These are phyloP conservation scores for Bemisia tabaci DNA, from an alignment of 1,140 invertebrate genomes.

Conservation along the genomic window DNA sequence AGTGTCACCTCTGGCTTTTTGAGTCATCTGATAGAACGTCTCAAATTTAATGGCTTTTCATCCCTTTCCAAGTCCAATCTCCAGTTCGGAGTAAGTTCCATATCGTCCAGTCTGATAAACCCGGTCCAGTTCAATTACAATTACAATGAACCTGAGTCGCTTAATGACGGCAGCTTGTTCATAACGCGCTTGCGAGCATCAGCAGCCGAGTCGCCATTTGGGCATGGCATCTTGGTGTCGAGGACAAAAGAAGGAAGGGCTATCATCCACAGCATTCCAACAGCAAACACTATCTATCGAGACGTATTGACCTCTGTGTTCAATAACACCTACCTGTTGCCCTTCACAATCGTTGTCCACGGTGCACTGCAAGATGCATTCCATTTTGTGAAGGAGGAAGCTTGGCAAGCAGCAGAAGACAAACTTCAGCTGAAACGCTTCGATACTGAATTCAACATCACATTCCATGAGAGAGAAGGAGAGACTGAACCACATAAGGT, in stretches of 20 bases:
- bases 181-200: constrained; percentile 15
- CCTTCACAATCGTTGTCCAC: constrained; percentile 78
- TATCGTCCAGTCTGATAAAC: not conserved
- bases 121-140: not conserved
- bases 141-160: not conserved
- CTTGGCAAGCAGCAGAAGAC: constrained; percentile 75
- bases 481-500: constrained; percentile 26
- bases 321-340: constrained; percentile 75
- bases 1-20: constrained; percentile 63
- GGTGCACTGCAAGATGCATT: constrained; percentile 76
- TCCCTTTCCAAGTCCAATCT: constrained; percentile 14
- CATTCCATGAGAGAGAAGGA: constrained; percentile 73
- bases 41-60: constrained; percentile 50
- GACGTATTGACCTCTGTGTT: constrained; percentile 89
- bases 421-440: constrained; percentile 72
- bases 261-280: constrained; percentile 69
- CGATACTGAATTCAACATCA: constrained; percentile 83
- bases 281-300: constrained; percentile 73
- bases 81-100: not conserved
- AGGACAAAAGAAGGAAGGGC: constrained; percentile 60
- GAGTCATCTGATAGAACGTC: constrained; percentile 55
- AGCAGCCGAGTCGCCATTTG: constrained; percentile 66
- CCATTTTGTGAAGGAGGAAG: constrained; percentile 87
- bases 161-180: not conserved
- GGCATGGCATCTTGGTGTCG: constrained; percentile 79